Evolutionary conservation across 2,888 invertebrate genomes (phyloP).

Genomic region (Minunthozetes semirufus): DNA sequence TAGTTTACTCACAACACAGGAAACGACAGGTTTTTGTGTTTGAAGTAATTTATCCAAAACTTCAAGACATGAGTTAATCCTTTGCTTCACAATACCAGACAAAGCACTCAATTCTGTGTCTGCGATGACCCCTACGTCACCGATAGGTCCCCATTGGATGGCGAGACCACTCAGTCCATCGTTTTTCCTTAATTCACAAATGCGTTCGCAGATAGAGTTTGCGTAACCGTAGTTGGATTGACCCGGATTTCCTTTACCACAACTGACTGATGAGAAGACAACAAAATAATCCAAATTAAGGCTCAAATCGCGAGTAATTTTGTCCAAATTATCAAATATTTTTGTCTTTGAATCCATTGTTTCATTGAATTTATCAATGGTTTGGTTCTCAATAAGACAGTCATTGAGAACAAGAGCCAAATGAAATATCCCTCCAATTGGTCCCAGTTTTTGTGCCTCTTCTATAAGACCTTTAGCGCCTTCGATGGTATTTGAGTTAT

Average conservation of each 20-base stretch:
- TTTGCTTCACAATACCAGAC: slow-evolving; percentile 89
- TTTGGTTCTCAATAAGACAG: background rate
- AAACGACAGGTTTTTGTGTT: slow-evolving; percentile 72
- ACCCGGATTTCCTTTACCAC: background rate
- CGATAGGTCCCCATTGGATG: slow-evolving; percentile 96
- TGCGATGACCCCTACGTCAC: slow-evolving; percentile 58
- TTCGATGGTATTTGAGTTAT: background rate
- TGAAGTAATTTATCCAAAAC: slow-evolving; percentile 83
- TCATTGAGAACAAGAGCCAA: slow-evolving; percentile 60
- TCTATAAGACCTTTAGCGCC: background rate
- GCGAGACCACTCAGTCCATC: slow-evolving; percentile 78
- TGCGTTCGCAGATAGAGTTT: background rate
- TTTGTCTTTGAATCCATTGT: background rate
- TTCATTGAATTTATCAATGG: background rate
- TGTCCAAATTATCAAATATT: background rate
- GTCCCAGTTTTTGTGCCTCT: background rate
- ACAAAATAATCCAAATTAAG: background rate
- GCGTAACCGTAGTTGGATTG: no score
- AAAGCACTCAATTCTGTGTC: slow-evolving; percentile 54
- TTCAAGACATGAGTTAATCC: slow-evolving; percentile 79
- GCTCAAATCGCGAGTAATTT: background rate
- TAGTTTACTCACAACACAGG: slow-evolving; percentile 50
- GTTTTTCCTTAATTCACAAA: slow-evolving; percentile 41
- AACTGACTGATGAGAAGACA: background rate
- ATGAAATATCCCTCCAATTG: slow-evolving; percentile 56